Percentiles rank a stretch among this genome's conserved stretches.
These are phyloP conservation scores for Rhagophthalmus giganteus DNA, from an alignment of 2,888 invertebrate genomes.

Conservation along the genomic window DNA sequence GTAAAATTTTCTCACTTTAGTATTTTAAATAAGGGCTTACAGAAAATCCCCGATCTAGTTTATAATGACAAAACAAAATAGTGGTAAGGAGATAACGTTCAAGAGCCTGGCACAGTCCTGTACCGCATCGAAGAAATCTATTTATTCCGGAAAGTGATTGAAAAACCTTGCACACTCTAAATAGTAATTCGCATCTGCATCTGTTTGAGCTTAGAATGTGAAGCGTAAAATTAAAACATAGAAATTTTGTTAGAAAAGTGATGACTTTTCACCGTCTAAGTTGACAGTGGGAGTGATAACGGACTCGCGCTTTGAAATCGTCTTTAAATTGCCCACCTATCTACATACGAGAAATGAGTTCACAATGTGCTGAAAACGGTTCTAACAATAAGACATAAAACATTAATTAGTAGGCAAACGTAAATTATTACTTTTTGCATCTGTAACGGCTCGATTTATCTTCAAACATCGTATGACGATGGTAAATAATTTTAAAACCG, in stretches of 20 bases:
- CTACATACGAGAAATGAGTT: conserved; percentile 40
- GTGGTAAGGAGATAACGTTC: conserved; percentile 21
- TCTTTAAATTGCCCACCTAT: conserved; percentile 49
- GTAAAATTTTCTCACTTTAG: conserved; percentile 5
- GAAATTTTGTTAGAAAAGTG: conserved; percentile 4
- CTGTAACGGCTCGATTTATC: too few species aligned
- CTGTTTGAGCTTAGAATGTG: conserved; percentile 47
- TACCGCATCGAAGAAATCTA: conserved; percentile 36
- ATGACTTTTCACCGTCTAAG: conserved; percentile 39
- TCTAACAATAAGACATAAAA: conserved; percentile 3
- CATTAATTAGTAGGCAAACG: too few species aligned
- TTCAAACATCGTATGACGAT: too few species aligned
- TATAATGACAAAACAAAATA: conserved; percentile 21
- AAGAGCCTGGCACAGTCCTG: conserved; percentile 35
- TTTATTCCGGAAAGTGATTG: conserved; percentile 46
- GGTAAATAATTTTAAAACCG: too few species aligned
- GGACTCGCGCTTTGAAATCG: conserved; percentile 51
- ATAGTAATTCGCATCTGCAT: conserved; percentile 47
- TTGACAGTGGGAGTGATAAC: conserved; percentile 47
- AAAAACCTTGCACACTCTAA: conserved; percentile 45
- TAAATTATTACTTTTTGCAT: too few species aligned
- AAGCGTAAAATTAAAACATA: conserved; percentile 19
- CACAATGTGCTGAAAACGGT: conserved; percentile 24
- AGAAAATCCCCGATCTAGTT: conserved; percentile 6
- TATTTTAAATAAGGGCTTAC: conserved; percentile 6